Conservation (phyloP, 2,888 invertebrate species). For the Stenodema calcarata region DNA sequence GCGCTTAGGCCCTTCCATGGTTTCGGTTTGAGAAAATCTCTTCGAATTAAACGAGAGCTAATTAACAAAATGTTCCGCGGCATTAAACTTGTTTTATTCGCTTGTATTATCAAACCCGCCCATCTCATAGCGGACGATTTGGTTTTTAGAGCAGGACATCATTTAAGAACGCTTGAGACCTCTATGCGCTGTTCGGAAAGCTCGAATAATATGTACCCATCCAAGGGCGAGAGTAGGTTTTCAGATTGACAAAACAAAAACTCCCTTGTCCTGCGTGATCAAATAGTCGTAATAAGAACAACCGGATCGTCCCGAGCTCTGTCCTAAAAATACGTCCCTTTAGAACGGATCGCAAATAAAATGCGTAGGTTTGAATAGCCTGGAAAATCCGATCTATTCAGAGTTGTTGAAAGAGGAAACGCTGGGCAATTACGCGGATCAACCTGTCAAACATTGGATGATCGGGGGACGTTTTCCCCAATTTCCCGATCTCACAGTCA, state of each 20-base stretch:
- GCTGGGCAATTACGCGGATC: too few species aligned
- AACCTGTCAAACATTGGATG: too few species aligned
- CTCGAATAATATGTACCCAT: not conserved
- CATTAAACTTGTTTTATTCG: not conserved
- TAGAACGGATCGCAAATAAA: not conserved
- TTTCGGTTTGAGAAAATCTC: not conserved
- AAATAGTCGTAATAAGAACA: constrained; percentile 9
- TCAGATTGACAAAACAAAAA: not conserved
- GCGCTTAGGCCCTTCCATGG: not conserved
- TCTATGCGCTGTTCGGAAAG: not conserved
- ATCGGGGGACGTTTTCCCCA: not conserved
- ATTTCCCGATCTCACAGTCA: not conserved
- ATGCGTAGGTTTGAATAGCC: not conserved
- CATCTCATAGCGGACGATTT: constrained; percentile 25
- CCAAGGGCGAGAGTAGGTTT: not conserved
- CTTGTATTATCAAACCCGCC: not conserved
- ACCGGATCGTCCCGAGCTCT: not conserved
- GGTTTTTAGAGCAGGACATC: not conserved
- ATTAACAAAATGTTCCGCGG: not conserved
- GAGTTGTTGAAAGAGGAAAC: too few species aligned
- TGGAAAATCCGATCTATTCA: not conserved
- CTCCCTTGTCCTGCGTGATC: not conserved
- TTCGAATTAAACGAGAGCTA: not conserved
- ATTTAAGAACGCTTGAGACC: not conserved
- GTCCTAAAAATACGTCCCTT: not conserved